Evolutionary conservation across 1,140 invertebrate species (phyloP), one percentile per base, ranked within the genome.

Genomic region (Drosophila willistoni): DNA sequence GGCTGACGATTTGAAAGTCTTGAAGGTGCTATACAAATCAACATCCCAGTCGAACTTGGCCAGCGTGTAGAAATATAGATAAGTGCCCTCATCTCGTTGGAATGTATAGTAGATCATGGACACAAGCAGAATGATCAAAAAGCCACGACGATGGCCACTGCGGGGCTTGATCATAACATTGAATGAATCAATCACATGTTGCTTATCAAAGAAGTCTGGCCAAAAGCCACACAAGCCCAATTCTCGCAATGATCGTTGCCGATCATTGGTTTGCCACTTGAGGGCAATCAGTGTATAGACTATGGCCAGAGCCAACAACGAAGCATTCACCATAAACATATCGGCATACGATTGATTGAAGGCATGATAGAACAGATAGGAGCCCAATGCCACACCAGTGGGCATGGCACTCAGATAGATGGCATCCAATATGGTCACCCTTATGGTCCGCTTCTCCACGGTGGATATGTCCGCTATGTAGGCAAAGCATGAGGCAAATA

Each of bases 21-120:
- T 94, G 72, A 96, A 96, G 56, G 93, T 92, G 76, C 95, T 96
- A 79, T 93, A 96, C 5, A 93, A 91, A 1, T 89, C 83, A 0
- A 95, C 93, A 47, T 93, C 92, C 96, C 96, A 97, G 34, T 94
- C 89, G 78, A 96, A 96, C 25, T 94, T 93, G 22, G 94, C 90
- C 42, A 94, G 92, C 0, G 95, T 95, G 63, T 96, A 96, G 13
- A 96, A 77, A 77, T 94, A 96, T 55, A 94, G 93, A 82, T 95
- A 95, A 6, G 92, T 93, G 63, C 94, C 95, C 80, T 97, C 96
- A 80, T 96, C 96, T 85, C 96, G 93, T 92, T 96, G 96, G 73
- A 96, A 96, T 47, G 95, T 95, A 79, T 96, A 97, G 10, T 96
- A 92, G 1, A 93, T 94, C 95, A 96, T 96, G 5, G 94, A 93